Evolutionary conservation across 2,113 vertebrate species (phyloP).

Genomic region (Xiphophorus maculatus): DNA sequence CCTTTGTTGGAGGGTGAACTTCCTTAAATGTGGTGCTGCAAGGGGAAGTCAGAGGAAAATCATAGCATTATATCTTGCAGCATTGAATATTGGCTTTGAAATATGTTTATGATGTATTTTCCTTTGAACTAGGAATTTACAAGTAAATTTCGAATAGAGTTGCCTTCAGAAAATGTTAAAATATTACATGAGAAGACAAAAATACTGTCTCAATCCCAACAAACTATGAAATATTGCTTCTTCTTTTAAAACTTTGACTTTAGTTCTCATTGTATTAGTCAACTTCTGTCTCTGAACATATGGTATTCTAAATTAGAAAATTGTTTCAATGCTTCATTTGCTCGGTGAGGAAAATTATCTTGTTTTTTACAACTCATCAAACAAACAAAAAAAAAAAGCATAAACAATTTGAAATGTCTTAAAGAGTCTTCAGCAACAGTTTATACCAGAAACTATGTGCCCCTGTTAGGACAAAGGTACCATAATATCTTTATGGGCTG

Average conservation of each 20-base stretch:
- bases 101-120: neutral
- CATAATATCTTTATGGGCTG: neutral
- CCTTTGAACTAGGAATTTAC: neutral
- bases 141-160: neutral
- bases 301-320: neutral
- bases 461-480: neutral
- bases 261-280: neutral
- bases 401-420: neutral
- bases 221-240: neutral
- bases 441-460: neutral
- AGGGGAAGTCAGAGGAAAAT: neutral
- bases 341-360: no score
- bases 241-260: neutral
- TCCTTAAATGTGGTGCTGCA: neutral
- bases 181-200: neutral
- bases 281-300: neutral
- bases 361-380: no score
- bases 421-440: neutral
- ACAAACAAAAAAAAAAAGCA: no score
- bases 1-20: constrained; percentile 8
- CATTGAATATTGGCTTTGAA: neutral
- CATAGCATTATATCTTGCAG: neutral
- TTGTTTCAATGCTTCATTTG: neutral
- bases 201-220: no score
- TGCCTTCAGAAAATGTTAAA: neutral